Conservation (phyloP, 2,888 invertebrate species). For the Tetrapedia diversipes region DNA sequence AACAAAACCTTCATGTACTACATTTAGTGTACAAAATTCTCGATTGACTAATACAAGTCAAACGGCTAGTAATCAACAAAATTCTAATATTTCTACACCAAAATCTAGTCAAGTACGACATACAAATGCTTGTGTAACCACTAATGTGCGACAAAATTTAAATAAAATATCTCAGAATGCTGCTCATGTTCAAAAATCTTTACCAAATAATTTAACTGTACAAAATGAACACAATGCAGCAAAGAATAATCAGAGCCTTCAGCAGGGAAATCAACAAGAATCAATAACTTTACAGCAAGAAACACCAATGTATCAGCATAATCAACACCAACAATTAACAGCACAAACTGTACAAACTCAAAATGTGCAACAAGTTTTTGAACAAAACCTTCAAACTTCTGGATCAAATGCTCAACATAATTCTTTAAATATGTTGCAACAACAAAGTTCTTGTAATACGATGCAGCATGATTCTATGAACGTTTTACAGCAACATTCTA, state of each 20-base stretch:
- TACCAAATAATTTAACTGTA: conserved; percentile 61
- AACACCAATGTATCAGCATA: conserved; percentile 77
- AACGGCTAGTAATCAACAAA: conserved; percentile 62
- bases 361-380: conserved; percentile 78
- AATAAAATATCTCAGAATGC: conserved; percentile 63
- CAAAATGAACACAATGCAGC: conserved; percentile 73
- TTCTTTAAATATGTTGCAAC: conserved; percentile 69
- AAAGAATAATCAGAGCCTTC: conserved; percentile 73
- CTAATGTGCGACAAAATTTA: conserved; percentile 64
- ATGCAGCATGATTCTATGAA: conserved; percentile 74
- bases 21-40: conserved; percentile 61
- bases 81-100: conserved; percentile 63
- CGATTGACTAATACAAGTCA: conserved; percentile 64
- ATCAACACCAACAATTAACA: conserved; percentile 77
- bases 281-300: conserved; percentile 67
- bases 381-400: conserved; percentile 77
- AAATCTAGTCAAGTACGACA: conserved; percentile 70
- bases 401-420: conserved; percentile 68
- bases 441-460: conserved; percentile 71
- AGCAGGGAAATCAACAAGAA: conserved; percentile 72
- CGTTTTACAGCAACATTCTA: conserved; percentile 70
- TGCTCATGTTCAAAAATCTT: conserved; percentile 65
- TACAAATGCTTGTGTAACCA: conserved; percentile 62
- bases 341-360: conserved; percentile 78
- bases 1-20: conserved; percentile 54